phyloP scores from a whole-genome alignment of 2,888 invertebrate genomes.

The Oeneis ivallda region DNA sequence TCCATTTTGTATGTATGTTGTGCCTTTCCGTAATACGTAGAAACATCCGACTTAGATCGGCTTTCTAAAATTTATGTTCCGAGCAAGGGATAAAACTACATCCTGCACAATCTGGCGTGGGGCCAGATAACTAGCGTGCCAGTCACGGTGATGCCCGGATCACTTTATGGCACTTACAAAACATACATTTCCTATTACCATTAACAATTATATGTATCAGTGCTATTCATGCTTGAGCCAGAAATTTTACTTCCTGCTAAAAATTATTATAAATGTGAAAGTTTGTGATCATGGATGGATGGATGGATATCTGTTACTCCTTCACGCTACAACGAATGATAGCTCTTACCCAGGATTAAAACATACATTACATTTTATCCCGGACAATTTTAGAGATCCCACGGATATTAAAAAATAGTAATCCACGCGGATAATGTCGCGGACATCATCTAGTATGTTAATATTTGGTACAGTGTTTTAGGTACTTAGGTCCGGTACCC shows the following conservation, averaged over 20 bases:
- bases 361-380: too few relatives aligned
- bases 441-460: too few relatives aligned
- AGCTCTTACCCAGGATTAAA: too few relatives aligned
- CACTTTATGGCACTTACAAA: slow-evolving; percentile 13
- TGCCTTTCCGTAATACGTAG: slow-evolving; percentile 15
- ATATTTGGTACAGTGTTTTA: not conserved
- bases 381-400: too few relatives aligned
- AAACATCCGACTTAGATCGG: slow-evolving; percentile 21
- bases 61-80: slow-evolving; percentile 22
- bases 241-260: too few relatives aligned
- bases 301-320: too few relatives aligned
- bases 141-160: slow-evolving; percentile 11
- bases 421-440: too few relatives aligned
- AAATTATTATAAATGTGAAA: too few relatives aligned
- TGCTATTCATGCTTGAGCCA: slow-evolving; percentile 3
- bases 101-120: slow-evolving; percentile 15
- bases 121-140: slow-evolving; percentile 20
- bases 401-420: too few relatives aligned
- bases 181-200: slow-evolving; percentile 7
- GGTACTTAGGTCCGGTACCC: too few relatives aligned
- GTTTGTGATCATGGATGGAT: too few relatives aligned
- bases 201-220: not conserved
- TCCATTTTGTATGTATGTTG: not conserved
- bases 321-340: too few relatives aligned
- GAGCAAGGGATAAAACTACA: slow-evolving; percentile 19